These are phyloP conservation scores for Pterostichus niger DNA, from an alignment of 2,888 invertebrate genomes.

Conservation along the genomic window DNA sequence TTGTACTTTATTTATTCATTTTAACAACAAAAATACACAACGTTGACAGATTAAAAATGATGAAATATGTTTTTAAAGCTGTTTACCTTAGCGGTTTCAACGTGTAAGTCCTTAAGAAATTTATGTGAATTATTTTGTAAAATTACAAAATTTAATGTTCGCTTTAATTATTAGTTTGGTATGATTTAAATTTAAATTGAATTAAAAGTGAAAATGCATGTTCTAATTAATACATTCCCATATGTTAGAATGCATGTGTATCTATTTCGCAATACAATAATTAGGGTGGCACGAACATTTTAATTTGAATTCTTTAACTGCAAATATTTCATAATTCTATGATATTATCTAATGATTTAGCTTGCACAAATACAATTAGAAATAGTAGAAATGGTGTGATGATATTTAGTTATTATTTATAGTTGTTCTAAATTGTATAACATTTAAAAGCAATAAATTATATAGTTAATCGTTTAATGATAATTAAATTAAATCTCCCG, in stretches of 20 bases:
- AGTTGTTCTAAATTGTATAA: slow-evolving; percentile 20
- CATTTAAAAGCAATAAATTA: slow-evolving; percentile 44
- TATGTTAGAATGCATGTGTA: not conserved
- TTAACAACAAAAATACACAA: not conserved
- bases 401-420: not conserved
- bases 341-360: not conserved
- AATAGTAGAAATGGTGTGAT: not conserved
- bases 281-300: not conserved
- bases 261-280: not conserved
- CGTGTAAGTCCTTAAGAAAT: not conserved
- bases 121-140: not conserved
- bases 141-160: slow-evolving; percentile 12
- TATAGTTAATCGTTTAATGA: not conserved
- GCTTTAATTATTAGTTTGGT: not conserved
- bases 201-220: slow-evolving; percentile 26
- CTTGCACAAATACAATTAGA: not conserved
- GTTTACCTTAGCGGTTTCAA: not conserved
- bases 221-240: not conserved
- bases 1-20: not conserved
- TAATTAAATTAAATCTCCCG: slow-evolving; percentile 11
- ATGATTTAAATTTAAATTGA: not conserved
- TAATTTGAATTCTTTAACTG: not conserved
- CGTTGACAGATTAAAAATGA: not conserved
- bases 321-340: not conserved
- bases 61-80: not conserved